Conservation (phyloP, 2,888 invertebrate species). For the Trichopria drosophilae region DNA sequence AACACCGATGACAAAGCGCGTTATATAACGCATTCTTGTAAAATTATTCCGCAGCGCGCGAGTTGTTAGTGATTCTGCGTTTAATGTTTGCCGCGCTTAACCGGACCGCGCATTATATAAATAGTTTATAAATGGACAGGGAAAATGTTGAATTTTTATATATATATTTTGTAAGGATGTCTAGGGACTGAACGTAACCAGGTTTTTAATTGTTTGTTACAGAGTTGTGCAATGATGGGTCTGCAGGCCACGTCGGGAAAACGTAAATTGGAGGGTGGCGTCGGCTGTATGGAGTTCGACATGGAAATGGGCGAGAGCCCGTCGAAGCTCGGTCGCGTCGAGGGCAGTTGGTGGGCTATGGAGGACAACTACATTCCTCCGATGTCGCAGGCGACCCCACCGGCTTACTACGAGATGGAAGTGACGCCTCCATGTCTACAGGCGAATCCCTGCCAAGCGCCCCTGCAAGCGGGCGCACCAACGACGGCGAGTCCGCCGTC, state of each 20-base stretch:
- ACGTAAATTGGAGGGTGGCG: conserved; percentile 66
- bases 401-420: conserved; percentile 55
- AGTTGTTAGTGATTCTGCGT: too few relatives aligned
- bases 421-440: conserved; percentile 50
- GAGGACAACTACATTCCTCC: conserved; percentile 50
- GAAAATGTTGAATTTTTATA: neutral
- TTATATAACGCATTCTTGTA: neutral
- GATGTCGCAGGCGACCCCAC: conserved; percentile 42
- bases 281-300: conserved; percentile 60
- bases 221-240: conserved; percentile 75
- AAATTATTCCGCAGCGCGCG: neutral
- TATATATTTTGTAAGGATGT: too few relatives aligned
- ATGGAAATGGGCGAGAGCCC: conserved; percentile 64
- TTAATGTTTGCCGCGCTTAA: neutral
- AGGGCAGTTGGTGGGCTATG: conserved; percentile 58
- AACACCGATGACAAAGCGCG: too few relatives aligned
- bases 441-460: conserved; percentile 33
- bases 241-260: conserved; percentile 73
- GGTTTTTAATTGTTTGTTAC: conserved; percentile 38
- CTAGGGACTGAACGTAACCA: too few relatives aligned
- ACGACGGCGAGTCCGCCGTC: conserved; percentile 35
- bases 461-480: conserved; percentile 46
- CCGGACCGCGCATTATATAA: neutral
- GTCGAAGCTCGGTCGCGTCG: conserved; percentile 62
- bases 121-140: neutral